Percentiles rank a stretch among this genome's conserved stretches.
Conservation (phyloP, 35 echinoderm and acorn worm species). For the Apostichopus parvimensis region DNA sequence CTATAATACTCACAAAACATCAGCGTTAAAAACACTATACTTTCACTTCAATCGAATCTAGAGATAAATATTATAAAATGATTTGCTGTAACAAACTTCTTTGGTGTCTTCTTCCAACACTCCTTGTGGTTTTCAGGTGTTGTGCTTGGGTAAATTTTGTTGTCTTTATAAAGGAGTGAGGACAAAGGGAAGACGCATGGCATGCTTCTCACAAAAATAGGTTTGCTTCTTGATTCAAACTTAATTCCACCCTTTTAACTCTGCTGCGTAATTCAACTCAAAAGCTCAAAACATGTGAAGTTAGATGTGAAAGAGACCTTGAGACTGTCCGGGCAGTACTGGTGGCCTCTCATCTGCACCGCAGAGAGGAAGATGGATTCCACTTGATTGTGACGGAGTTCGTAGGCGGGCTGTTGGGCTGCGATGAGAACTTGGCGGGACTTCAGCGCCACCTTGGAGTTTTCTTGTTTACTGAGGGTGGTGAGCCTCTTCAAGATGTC, state of each 20-base stretch:
- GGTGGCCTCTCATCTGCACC: conserved; percentile 97
- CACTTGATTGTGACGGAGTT: conserved; percentile 95
- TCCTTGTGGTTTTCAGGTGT: too few species aligned
- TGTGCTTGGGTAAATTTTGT: too few species aligned
- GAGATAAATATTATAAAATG: too few species aligned
- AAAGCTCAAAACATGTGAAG: not conserved
- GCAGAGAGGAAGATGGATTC: conserved; percentile 99
- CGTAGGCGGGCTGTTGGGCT: conserved; percentile 92
- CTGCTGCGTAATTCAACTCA: not conserved
- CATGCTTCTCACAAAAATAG: too few species aligned
- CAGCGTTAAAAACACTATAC: too few species aligned
- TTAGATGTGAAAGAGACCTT: conserved; percentile 70
- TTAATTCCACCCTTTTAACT: not conserved
- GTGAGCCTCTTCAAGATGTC: conserved; percentile 77
- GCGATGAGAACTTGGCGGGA: conserved; percentile 94
- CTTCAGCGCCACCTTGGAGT: conserved; percentile 85
- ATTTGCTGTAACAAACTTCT: too few species aligned
- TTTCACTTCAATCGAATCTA: too few species aligned
- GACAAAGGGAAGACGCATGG: too few species aligned
- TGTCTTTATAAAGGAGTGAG: too few species aligned
- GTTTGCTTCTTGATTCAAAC: too few species aligned
- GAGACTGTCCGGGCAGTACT: conserved; percentile 89
- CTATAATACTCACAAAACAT: too few species aligned
- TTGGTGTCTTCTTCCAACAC: too few species aligned
- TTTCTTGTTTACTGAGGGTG: conserved; percentile 88